Evolutionary conservation across 2,888 invertebrate genomes (phyloP).

Genomic region (Ophion slaviceki): DNA sequence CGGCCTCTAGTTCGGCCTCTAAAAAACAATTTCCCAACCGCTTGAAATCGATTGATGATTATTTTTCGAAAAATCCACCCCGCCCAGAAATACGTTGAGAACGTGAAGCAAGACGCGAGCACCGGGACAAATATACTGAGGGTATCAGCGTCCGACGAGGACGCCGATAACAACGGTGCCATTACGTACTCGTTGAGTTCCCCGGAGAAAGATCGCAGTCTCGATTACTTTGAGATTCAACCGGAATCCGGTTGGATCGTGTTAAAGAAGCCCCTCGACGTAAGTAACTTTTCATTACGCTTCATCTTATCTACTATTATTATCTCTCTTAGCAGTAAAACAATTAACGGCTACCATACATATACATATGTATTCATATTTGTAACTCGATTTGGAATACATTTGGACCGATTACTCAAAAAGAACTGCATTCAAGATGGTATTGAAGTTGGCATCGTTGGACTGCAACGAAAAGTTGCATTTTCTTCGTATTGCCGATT

Average conservation of each 20-base stretch:
- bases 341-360: constrained; percentile 63
- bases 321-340: constrained; percentile 68
- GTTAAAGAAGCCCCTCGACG: constrained; percentile 96
- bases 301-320: constrained; percentile 45
- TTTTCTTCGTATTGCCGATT: no score
- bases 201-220: constrained; percentile 91
- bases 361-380: constrained; percentile 64
- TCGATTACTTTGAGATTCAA: constrained; percentile 98
- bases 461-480: no score
- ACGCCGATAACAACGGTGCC: constrained; percentile 98
- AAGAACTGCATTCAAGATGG: neutral
- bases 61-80: neutral
- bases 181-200: constrained; percentile 96
- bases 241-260: constrained; percentile 99
- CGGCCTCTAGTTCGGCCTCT: no score
- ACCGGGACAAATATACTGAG: constrained; percentile 97
- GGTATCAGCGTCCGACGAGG: constrained; percentile 98
- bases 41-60: no score
- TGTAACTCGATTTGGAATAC: constrained; percentile 71
- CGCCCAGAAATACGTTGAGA: constrained; percentile 96
- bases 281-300: constrained; percentile 88
- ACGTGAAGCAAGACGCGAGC: constrained; percentile 98
- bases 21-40: neutral
- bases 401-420: constrained; percentile 4
- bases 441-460: no score